Evolutionary conservation across 2,113 vertebrate genomes (phyloP).

Genomic region (Equus quagga): DNA sequence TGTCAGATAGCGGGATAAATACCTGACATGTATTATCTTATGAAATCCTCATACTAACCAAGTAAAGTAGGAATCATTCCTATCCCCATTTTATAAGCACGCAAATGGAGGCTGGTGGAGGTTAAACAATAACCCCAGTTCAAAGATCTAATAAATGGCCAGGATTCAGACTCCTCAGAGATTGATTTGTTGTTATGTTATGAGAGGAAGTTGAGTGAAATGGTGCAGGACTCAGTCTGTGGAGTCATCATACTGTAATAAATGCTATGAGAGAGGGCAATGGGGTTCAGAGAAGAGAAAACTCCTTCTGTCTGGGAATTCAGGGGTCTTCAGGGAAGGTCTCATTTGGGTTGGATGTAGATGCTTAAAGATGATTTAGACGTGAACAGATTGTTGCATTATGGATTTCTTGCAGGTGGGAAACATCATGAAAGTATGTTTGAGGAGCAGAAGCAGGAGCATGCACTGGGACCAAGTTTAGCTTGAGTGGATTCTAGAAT

Average conservation of each 20-base stretch:
- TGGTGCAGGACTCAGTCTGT: neutral
- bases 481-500: neutral
- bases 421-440: neutral
- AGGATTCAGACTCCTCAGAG: neutral
- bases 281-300: neutral
- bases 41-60: neutral
- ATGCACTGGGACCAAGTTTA: neutral
- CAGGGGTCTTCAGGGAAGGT: neutral
- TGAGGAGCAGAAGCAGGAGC: neutral
- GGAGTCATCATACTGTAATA: neutral
- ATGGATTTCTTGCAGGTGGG: neutral
- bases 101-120: neutral
- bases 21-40: neutral
- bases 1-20: neutral
- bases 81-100: neutral
- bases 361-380: neutral
- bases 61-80: neutral
- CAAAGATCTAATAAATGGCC: neutral
- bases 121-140: neutral
- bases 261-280: neutral
- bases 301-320: neutral
- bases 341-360: neutral
- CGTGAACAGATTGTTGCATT: neutral
- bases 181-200: neutral
- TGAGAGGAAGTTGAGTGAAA: neutral